Evolutionary conservation across 2,888 invertebrate species (phyloP).

Genomic region (Dione juno): DNA sequence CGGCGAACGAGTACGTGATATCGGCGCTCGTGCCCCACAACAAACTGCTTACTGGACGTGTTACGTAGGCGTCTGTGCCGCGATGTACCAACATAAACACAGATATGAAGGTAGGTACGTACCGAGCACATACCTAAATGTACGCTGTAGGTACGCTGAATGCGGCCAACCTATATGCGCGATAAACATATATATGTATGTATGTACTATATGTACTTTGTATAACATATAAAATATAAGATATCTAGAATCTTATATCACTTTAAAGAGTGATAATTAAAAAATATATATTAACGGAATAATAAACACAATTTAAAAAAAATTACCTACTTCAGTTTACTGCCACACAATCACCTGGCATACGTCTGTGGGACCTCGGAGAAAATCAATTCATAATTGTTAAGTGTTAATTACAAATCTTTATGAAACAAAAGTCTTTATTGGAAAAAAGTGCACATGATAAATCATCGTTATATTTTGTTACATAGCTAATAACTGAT

Average conservation of each 20-base stretch:
- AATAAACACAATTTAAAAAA: no score
- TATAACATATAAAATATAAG: conserved; percentile 3
- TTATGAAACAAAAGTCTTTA: no score
- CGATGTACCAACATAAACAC: conserved; percentile 72
- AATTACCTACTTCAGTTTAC: no score
- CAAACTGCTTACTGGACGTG: conserved; percentile 82
- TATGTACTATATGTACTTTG: neutral
- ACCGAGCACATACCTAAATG: conserved; percentile 43
- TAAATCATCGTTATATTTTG: no score
- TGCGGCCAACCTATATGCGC: conserved; percentile 55
- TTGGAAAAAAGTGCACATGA: no score
- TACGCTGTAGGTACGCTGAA: conserved; percentile 40
- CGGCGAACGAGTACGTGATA: conserved; percentile 78
- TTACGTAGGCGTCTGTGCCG: conserved; percentile 79
- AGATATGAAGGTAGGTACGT: conserved; percentile 51
- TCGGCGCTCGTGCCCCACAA: conserved; percentile 82
- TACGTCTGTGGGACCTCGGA: no score
- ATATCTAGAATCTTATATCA: neutral
- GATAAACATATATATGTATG: conserved; percentile 54
- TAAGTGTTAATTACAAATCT: no score
- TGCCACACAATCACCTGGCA: no score
- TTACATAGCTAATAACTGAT: no score
- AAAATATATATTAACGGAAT: no score
- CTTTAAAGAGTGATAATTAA: neutral
- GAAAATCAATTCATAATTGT: no score